Evolutionary conservation across 2,888 invertebrate genomes (phyloP).

Genomic region (Hemistola chrysoprasaria): DNA sequence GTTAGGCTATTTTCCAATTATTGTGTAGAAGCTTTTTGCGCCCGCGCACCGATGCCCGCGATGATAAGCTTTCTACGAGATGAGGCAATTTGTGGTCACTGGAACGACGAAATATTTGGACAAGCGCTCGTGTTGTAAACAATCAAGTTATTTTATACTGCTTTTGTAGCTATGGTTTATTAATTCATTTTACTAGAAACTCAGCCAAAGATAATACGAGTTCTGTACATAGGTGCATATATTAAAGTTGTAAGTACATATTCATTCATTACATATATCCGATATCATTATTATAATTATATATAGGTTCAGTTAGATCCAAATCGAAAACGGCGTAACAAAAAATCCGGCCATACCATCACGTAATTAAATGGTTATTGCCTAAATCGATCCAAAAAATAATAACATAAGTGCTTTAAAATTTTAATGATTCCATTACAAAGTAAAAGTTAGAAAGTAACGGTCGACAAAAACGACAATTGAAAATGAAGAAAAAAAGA

Average conservation of each 20-base stretch:
- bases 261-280: constrained; percentile 9
- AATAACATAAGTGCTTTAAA: constrained; percentile 44
- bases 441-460: constrained; percentile 70
- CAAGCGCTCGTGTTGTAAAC: constrained; percentile 13
- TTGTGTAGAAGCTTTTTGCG: constrained; percentile 73
- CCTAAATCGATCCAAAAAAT: constrained; percentile 33
- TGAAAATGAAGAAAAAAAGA: constrained; percentile 46
- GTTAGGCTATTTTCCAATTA: constrained; percentile 76
- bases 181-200: not conserved
- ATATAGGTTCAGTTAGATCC: constrained; percentile 15
- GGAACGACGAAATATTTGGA: constrained; percentile 36
- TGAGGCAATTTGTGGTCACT: constrained; percentile 50
- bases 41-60: constrained; percentile 52
- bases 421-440: constrained; percentile 50
- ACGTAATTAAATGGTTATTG: constrained; percentile 36
- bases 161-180: not conserved
- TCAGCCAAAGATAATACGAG: not conserved
- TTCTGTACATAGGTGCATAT: no score
- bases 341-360: constrained; percentile 24
- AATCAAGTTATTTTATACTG: constrained; percentile 10
- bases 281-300: constrained; percentile 7
- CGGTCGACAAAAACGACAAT: constrained; percentile 56
- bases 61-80: constrained; percentile 72
- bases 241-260: no score
- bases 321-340: constrained; percentile 12